Evolutionary conservation across 37 sponge, comb jelly and placozoan species (phyloP).

Genomic region (Eunapius fragilis): DNA sequence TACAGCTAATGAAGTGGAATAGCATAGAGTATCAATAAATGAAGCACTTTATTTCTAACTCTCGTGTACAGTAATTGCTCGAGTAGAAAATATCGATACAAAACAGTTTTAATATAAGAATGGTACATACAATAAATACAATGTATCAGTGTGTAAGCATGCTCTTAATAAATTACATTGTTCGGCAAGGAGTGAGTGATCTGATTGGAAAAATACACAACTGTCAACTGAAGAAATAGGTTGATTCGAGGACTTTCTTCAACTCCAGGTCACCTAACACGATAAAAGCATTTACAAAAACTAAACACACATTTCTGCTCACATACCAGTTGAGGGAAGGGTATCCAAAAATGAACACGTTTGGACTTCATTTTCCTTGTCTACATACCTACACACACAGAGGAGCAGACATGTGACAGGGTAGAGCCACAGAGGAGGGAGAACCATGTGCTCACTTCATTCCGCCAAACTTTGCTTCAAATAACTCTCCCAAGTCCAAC

Average conservation of each 20-base stretch:
- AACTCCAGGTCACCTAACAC: slow-evolving; percentile 72
- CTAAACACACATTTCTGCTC: not conserved
- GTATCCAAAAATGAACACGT: slow-evolving; percentile 20
- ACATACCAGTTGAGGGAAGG: slow-evolving; percentile 37
- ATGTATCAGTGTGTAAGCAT: no score
- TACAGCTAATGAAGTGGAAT: no score
- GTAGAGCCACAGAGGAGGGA: not conserved
- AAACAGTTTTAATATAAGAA: not conserved
- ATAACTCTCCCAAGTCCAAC: slow-evolving; percentile 62
- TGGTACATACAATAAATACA: not conserved
- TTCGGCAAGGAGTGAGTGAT: not conserved
- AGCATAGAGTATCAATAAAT: no score
- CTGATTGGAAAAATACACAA: not conserved
- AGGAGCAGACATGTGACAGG: not conserved
- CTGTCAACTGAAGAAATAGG: slow-evolving; percentile 84
- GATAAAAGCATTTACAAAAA: not conserved
- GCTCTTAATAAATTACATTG: no score
- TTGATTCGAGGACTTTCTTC: slow-evolving; percentile 63
- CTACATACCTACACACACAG: slow-evolving; percentile 18
- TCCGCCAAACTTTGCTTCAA: slow-evolving; percentile 73
- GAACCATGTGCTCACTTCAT: slow-evolving; percentile 37
- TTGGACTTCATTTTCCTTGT: slow-evolving; percentile 7
- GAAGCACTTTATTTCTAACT: no score
- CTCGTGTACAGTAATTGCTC: no score
- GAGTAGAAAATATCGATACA: no score